Conservation (phyloP, 2,797 vertebrate species). For the Cacajao melanocephalus region DNA sequence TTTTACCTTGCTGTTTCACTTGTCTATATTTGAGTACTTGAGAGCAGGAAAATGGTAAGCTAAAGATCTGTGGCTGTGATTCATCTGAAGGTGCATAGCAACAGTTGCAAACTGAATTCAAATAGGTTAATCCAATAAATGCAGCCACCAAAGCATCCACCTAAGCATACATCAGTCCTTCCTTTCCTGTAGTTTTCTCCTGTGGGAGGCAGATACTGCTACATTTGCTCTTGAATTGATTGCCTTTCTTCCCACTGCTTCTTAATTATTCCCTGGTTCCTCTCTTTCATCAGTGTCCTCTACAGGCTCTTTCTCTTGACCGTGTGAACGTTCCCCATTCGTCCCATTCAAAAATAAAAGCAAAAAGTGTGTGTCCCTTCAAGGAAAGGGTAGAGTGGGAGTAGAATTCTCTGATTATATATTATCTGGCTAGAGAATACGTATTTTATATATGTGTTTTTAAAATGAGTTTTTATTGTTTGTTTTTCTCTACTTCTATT, state of each 20-base stretch:
- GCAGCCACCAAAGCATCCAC: neutral
- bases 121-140: neutral
- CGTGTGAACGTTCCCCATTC: neutral
- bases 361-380: neutral
- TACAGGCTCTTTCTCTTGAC: neutral
- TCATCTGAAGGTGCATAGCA: neutral
- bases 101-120: neutral
- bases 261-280: neutral
- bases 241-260: neutral
- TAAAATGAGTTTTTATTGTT: neutral
- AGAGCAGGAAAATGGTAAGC: neutral
- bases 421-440: neutral
- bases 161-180: neutral
- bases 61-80: neutral
- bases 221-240: neutral
- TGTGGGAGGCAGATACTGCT: neutral
- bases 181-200: neutral
- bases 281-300: neutral
- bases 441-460: neutral
- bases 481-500: neutral
- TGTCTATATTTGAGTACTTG: neutral
- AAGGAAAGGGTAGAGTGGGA: accelerated
- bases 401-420: neutral
- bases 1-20: neutral
- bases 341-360: neutral